phyloP scores from a whole-genome alignment of 2,113 vertebrate species.

The Typhlomys cinereus region DNA sequence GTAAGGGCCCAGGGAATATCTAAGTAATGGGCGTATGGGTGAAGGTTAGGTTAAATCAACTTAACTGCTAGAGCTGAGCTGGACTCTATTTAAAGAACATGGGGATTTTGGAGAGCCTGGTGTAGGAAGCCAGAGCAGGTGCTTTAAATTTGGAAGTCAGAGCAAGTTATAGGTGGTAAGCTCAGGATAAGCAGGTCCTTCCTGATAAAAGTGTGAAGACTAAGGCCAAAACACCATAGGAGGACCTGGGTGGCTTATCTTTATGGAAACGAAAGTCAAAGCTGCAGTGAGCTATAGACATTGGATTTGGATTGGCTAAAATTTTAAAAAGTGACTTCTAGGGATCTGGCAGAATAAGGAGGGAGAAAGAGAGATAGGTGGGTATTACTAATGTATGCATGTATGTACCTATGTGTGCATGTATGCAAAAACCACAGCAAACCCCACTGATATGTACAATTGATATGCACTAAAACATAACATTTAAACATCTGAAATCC shows the following conservation, averaged over 20 bases:
- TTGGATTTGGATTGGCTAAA: background rate
- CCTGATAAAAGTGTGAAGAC: background rate
- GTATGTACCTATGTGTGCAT: background rate
- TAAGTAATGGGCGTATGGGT: background rate
- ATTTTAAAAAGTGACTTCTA: background rate
- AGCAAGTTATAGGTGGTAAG: background rate
- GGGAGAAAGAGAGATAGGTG: background rate
- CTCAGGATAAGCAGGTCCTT: background rate
- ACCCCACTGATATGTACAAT: too few species aligned
- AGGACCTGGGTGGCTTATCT: background rate
- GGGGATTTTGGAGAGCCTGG: background rate
- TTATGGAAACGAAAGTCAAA: background rate
- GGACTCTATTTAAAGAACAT: background rate
- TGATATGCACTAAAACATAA: too few species aligned
- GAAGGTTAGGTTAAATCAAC: background rate
- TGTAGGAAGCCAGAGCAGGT: background rate
- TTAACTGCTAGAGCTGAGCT: background rate
- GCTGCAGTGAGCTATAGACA: background rate
- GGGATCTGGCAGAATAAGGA: rapidly evolving
- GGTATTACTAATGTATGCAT: background rate
- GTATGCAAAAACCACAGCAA: background rate
- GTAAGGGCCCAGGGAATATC: background rate
- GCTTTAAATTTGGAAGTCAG: background rate
- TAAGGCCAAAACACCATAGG: background rate
- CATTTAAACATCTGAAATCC: background rate